Base-by-base conservation (phyloP, 2,113 vertebrate genomes). In the Sceloporus tristichus region DNA sequence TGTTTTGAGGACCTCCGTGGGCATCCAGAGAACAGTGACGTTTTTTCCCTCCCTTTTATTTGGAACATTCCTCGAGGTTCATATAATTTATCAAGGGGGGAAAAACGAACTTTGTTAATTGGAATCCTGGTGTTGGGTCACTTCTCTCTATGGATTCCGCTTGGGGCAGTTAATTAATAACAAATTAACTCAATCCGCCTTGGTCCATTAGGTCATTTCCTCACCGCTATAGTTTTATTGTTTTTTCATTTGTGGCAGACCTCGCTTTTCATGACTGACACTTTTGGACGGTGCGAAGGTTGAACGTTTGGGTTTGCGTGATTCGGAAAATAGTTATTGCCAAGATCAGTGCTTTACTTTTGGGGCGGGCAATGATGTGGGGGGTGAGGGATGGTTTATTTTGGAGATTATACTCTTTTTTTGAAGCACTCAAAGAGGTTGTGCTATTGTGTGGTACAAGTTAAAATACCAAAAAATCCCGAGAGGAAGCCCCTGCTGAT, bases 171-270 rank as follows among this genome's bases (percentile, higher is more conserved):
- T 94, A 94, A 91, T 95, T 94, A 94, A 94, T 94, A 89, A 92
- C 88, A 92, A 93, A 92, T 95, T 89, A 94, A 93, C 78, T 94
- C 90, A 90, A 91, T 93, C 80, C 92, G 84, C 59, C 40, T 89
- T 79, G 80, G 82, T 89, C 90, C 88, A 85, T 94, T 95, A 93
- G 92, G 89, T 95, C 90, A 94, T 92, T 95, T 95, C 94, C 94
- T 95, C 89, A 68, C 92, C 85, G 88, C 80, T 91, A 83, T 88
- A 65, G 42, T 80, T 92, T 94, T 95, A 94, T 85, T 96, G 80
- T 83, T 93, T 93, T 94, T 65, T 92, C 82, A 90, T 90, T 94
- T 91, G 91, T 90, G 87, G 90, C 54, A 89, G 89, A 90, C 92
- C 90, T 93, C 65, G 77, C 91, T 95, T 94, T 73, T 85, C 73